Base-by-base conservation (phyloP, 2,113 vertebrate genomes). In the Gracilinanus agilis region DNA sequence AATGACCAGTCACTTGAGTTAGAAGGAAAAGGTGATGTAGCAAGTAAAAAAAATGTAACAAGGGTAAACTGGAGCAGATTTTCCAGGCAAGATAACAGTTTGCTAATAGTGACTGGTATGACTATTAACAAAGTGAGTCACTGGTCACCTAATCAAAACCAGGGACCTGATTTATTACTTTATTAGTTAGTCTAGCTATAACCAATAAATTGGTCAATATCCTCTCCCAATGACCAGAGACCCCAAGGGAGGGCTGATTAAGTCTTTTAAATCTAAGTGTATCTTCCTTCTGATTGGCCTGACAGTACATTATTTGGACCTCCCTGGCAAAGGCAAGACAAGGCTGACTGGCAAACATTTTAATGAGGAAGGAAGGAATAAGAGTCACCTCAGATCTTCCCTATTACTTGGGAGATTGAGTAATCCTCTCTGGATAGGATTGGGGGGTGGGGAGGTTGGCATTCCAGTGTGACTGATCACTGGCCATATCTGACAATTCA, bases 21-120 rank as follows among this genome's bases (percentile, higher is more conserved):
- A 2, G 44, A 27, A 9, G 54, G 21, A 3, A 2, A 19, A n/a
- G 54, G 53, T 3, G 0, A 24, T 9, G 44, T 1, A 0, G 44
- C 23, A 3, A 83, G n/a, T 40, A 23, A 40, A 83, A 23, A 40
- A 83, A 83, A 83, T 40, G 67, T 8, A 21, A 83, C 67, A 55
- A 58, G 55, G 23, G 7, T 23, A 0, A 90, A n/a, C 23, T n/a
- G 49, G 55, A 55, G 44, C 54, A 89, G 7, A 4, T 19, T n/a
- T 53, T 21, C 0, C 0, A 61, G 29, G 53, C 19, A 83, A 83
- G n/a, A 83, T 83, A 40, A 83, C 34, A 83, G 34, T 21, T 75
- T 75, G 19, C n/a, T n/a, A 75, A 13, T 3, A 75, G 67, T 83
- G 67, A 40, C 40, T 34, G 19, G 7, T 40, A 12, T 40, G 16